Evolutionary conservation across 2,113 vertebrate genomes (phyloP).

Genomic region (Benitochromis conjunctus): DNA sequence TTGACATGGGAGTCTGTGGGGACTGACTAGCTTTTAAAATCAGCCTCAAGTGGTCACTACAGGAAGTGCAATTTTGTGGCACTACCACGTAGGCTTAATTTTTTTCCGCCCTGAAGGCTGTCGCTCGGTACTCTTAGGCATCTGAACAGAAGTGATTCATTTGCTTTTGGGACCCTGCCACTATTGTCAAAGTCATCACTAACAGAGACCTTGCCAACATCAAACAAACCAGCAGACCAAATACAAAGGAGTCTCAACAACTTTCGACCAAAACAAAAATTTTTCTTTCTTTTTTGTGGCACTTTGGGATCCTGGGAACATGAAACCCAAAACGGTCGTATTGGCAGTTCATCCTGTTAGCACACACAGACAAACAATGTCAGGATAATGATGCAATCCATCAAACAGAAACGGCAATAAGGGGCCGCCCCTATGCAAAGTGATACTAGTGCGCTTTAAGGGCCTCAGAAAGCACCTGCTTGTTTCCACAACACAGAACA

Average conservation of each 20-base stretch:
- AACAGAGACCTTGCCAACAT: slow-evolving; percentile 6
- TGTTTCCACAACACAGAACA: slow-evolving; percentile 49
- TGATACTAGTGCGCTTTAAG: slow-evolving; percentile 20
- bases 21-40: not conserved
- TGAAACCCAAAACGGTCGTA: slow-evolving; percentile 40
- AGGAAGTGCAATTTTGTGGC: not conserved
- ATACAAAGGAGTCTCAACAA: slow-evolving; percentile 43
- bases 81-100: not conserved
- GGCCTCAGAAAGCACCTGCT: slow-evolving; percentile 39
- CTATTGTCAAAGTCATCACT: slow-evolving; percentile 20
- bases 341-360: slow-evolving; percentile 50
- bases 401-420: slow-evolving; percentile 40
- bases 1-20: not conserved
- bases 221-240: slow-evolving; percentile 30
- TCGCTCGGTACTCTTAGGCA: not conserved
- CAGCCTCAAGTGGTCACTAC: not conserved
- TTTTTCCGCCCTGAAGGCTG: not conserved
- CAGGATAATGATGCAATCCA: slow-evolving; percentile 49
- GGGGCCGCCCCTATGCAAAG: slow-evolving; percentile 55
- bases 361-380: slow-evolving; percentile 29
- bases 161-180: not conserved
- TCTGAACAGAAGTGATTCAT: not conserved
- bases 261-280: slow-evolving; percentile 22
- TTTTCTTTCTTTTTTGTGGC: slow-evolving; percentile 2
- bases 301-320: slow-evolving; percentile 37